Conservation (phyloP, 2,797 vertebrate genomes). For the Dallia pectoralis region DNA sequence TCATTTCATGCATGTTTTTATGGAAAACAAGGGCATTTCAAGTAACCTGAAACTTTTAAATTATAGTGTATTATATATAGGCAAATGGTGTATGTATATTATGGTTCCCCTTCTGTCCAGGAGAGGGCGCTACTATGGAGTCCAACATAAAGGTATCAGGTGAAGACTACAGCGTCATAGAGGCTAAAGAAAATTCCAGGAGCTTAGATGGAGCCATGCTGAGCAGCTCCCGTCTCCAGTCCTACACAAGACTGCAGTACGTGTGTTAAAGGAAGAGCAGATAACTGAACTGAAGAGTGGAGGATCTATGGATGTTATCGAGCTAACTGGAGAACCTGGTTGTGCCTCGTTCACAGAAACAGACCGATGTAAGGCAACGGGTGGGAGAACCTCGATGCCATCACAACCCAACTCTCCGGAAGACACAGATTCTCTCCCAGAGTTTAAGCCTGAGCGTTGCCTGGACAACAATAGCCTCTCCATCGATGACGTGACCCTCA, state of each 20-base stretch:
- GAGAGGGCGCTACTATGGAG: constrained; percentile 39
- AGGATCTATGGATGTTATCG: constrained; percentile 3
- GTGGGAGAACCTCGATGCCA: neutral
- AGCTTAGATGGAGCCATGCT: constrained; percentile 56
- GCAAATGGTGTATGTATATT: too few relatives aligned
- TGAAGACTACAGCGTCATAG: constrained; percentile 53
- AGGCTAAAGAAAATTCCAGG: constrained; percentile 59
- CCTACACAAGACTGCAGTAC: neutral
- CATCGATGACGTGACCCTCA: neutral
- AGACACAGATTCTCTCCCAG: constrained; percentile 6
- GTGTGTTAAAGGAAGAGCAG: constrained; percentile 7
- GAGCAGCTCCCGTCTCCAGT: constrained; percentile 49
- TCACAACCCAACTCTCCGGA: neutral
- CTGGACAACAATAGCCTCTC: constrained; percentile 14
- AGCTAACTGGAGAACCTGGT: constrained; percentile 14
- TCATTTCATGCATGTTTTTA: too few relatives aligned
- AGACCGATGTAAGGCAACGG: neutral
- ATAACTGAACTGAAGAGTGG: neutral
- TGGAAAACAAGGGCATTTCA: too few relatives aligned
- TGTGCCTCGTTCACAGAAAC: constrained; percentile 8
- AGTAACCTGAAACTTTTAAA: too few relatives aligned
- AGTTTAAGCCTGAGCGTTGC: constrained; percentile 12
- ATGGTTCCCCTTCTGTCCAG: constrained; percentile 32
- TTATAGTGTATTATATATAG: too few relatives aligned
- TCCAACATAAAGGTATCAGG: constrained; percentile 19